phyloP scores from a whole-genome alignment of 2,113 vertebrate species.

The Eleginops maclovinus region DNA sequence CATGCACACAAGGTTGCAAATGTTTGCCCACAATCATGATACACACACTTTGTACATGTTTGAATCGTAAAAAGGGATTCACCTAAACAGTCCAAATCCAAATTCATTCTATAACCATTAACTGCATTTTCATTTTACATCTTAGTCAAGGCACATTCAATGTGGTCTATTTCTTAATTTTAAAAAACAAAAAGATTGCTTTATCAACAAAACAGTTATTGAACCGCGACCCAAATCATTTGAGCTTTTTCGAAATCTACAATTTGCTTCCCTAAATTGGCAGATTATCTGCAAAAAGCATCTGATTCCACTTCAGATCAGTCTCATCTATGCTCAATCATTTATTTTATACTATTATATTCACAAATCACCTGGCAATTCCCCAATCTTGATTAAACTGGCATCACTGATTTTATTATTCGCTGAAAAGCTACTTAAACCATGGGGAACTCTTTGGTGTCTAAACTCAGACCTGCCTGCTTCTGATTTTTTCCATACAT shows the following conservation, averaged over 20 bases:
- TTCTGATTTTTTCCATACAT: not conserved
- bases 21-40: not conserved
- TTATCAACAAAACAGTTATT: no score
- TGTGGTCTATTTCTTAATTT: no score
- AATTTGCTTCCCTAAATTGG: not conserved
- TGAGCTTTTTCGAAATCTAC: no score
- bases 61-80: no score
- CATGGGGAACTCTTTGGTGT: not conserved
- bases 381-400: not conserved
- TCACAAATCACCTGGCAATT: not conserved
- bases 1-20: not conserved
- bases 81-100: no score
- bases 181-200: no score
- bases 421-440: not conserved
- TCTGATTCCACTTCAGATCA: not conserved
- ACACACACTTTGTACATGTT: not conserved
- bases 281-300: not conserved
- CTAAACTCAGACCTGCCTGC: not conserved
- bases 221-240: no score
- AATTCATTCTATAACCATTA: not conserved
- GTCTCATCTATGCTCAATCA: not conserved
- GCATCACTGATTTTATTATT: not conserved
- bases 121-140: no score
- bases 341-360: not conserved
- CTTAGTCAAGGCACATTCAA: no score